phyloP scores from a whole-genome alignment of 2,888 invertebrate species.

The Drymonia ruficornis region DNA sequence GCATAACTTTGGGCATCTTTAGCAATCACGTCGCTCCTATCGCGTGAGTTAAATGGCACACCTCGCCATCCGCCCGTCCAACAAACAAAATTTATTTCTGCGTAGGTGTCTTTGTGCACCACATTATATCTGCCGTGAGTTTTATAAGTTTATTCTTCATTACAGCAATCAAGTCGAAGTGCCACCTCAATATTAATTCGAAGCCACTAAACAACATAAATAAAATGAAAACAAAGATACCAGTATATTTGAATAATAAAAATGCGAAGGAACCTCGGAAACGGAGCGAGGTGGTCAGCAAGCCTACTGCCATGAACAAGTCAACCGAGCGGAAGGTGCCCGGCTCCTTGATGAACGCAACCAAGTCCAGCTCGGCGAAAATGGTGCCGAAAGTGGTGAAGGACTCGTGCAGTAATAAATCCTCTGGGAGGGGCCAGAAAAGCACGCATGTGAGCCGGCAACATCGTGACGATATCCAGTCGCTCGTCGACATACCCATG shows the following conservation, averaged over 20 bases:
- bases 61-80: no score
- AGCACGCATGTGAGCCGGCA: conserved; percentile 23
- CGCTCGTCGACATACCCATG: conserved; percentile 46
- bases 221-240: conserved; percentile 63
- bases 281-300: conserved; percentile 12
- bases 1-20: no score
- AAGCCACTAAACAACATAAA: conserved; percentile 16
- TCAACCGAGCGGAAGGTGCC: conserved; percentile 49
- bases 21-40: no score
- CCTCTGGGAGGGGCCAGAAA: conserved; percentile 17
- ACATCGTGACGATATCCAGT: conserved; percentile 20
- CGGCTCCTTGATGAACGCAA: conserved; percentile 81
- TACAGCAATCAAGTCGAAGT: conserved; percentile 50
- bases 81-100: no score
- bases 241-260: conserved; percentile 55
- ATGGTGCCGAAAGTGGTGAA: conserved; percentile 68
- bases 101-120: no score
- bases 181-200: conserved; percentile 21
- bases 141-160: conserved; percentile 3
- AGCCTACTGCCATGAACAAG: conserved; percentile 9
- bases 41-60: no score
- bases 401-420: conserved; percentile 37
- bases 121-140: no score
- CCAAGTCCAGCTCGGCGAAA: conserved; percentile 85
- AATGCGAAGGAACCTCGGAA: conserved; percentile 27